These are phyloP conservation scores for Drosophila serrata DNA, from an alignment of 1,140 invertebrate genomes.

Conservation along the genomic window DNA sequence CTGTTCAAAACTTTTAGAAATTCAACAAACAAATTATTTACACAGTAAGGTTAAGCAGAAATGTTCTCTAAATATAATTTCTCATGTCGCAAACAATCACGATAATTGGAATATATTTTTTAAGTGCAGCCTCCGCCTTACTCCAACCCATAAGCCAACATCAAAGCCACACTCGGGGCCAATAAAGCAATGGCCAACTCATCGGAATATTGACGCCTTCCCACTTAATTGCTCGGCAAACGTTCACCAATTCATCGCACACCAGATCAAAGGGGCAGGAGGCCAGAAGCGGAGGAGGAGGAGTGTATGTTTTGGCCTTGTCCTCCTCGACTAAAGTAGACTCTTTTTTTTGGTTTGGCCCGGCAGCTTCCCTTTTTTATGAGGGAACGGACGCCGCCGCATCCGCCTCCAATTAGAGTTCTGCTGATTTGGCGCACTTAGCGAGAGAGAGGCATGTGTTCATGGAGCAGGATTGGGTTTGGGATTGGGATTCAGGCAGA, in stretches of 20 bases:
- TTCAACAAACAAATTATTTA: background rate
- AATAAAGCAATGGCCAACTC: conserved; percentile 28
- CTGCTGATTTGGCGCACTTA: conserved; percentile 82
- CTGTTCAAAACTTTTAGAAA: no score
- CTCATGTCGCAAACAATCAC: background rate
- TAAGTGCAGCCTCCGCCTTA: background rate
- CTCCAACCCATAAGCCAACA: conserved; percentile 10
- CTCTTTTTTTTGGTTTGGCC: conserved; percentile 28
- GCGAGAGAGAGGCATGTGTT: conserved; percentile 58
- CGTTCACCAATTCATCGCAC: conserved; percentile 34
- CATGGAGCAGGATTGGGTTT: conserved; percentile 3
- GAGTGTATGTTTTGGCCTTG: conserved; percentile 23
- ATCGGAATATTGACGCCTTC: conserved; percentile 41
- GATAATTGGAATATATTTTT: background rate
- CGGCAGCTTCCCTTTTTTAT: conserved; percentile 21
- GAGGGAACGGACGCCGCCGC: conserved; percentile 21
- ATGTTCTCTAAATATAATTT: no score
- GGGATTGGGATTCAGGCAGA: background rate
- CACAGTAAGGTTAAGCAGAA: no score
- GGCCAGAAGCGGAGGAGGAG: background rate
- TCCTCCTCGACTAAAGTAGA: conserved; percentile 31
- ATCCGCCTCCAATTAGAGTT: conserved; percentile 77
- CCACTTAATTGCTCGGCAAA: conserved; percentile 59
- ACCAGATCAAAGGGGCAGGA: conserved; percentile 30
- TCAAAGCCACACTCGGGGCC: conserved; percentile 34